Conservation (phyloP, 2,888 invertebrate genomes). For the Pristionchus maxplancki region DNA sequence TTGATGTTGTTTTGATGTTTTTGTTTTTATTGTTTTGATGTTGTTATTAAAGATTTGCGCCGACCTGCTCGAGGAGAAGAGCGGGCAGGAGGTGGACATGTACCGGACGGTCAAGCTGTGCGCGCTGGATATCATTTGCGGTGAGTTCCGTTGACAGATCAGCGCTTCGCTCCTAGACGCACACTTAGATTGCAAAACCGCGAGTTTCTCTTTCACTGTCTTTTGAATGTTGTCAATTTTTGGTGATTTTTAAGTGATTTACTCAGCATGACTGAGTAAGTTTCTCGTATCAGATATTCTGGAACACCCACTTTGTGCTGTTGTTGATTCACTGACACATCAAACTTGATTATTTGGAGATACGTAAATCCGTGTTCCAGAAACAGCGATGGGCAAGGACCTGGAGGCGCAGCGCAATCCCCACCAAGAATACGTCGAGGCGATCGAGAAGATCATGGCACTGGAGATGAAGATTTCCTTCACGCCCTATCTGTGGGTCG, state of each 20-base stretch:
- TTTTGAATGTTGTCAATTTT: too few relatives aligned
- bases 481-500: neutral
- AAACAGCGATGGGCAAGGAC: constrained; percentile 22
- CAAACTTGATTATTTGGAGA: too few relatives aligned
- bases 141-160: too few relatives aligned
- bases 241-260: too few relatives aligned
- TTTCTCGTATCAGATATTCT: too few relatives aligned
- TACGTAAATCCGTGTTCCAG: neutral
- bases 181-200: too few relatives aligned
- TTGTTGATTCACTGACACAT: too few relatives aligned
- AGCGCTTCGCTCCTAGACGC: too few relatives aligned
- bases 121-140: constrained; percentile 32
- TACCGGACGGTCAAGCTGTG: neutral
- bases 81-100: constrained; percentile 13
- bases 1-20: neutral
- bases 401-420: neutral
- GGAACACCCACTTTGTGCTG: too few relatives aligned
- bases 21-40: neutral
- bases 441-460: neutral
- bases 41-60: neutral
- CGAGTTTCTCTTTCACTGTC: too few relatives aligned
- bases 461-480: neutral
- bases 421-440: neutral
- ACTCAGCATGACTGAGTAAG: too few relatives aligned
- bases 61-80: neutral